Evolutionary conservation across 2,888 invertebrate species (phyloP), one percentile per base, ranked within the genome.

Genomic region (Drosophila subquinaria): DNA sequence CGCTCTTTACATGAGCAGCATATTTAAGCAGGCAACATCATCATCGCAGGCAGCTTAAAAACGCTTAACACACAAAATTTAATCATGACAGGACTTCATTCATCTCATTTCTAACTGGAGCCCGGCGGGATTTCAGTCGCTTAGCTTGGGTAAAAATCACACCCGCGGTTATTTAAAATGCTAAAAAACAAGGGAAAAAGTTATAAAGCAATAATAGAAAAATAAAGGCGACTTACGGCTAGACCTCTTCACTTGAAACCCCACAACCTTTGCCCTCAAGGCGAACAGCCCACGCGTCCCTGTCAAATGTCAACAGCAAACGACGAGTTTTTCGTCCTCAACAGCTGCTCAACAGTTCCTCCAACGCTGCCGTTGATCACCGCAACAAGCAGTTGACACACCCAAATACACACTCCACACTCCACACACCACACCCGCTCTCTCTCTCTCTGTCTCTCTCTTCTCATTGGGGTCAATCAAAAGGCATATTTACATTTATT

Each of bases 141-240:
- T 78, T 66, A 57, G 77, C 64, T 38, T 55, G 48, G 69, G 45
- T 40, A 42, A 42, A 70, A 84, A 83, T 88, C 79, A 79, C 86
- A 89, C 90, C 90, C 89, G 90, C 91, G 88, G 90, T 81, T 91
- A 90, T 91, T 90, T 87, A 79, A 88, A 89, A 89, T 88, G 81
- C 88, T 83, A 79, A 81, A 42, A 79, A 85, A 81, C 80, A 83
- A 64, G 64, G 69, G 65, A 79, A 84, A 87, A 87, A 78, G 82
- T 84, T 86, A 74, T 76, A 72, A 76, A 69, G 72, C 64, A 86
- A 67, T 80, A 82, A 82, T 68, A 73, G 66, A 72, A 73, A 64
- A 67, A 38, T 30, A 36, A n/a, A 48, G 43, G 36, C 62, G 42
- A 59, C 61, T 72, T 72, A 62, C 40, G 56, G 43, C 68, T 53